Evolutionary conservation across 2,888 invertebrate genomes (phyloP).

Genomic region (Pherbina coryleti): DNA sequence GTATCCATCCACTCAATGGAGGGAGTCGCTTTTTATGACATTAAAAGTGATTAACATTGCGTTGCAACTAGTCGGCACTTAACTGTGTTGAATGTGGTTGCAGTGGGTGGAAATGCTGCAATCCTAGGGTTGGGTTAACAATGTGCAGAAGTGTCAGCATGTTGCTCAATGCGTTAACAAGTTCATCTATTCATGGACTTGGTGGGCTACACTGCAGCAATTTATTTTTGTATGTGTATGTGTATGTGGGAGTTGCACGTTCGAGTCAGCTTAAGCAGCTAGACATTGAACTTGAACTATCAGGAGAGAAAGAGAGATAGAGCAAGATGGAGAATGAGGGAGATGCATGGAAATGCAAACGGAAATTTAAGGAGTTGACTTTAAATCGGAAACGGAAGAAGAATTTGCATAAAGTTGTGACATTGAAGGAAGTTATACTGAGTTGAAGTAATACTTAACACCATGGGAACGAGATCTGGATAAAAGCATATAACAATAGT

Average conservation of each 20-base stretch:
- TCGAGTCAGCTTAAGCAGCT: not conserved
- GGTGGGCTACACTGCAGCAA: not conserved
- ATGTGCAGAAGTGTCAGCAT: not conserved
- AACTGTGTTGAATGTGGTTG: not conserved
- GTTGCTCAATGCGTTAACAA: constrained; percentile 6
- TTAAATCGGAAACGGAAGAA: not conserved
- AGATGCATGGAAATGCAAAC: not conserved
- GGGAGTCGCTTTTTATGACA: constrained; percentile 6
- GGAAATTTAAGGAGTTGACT: not conserved
- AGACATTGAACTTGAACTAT: constrained; percentile 24
- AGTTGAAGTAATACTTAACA: not conserved
- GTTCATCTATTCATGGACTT: not conserved
- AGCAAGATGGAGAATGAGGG: not conserved
- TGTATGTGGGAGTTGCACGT: not conserved
- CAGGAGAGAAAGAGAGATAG: not conserved
- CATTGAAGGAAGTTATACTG: not conserved
- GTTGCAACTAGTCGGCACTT: not conserved
- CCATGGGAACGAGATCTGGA: not conserved
- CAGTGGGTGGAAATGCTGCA: not conserved
- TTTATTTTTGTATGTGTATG: not conserved
- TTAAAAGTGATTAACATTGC: not conserved
- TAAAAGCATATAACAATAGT: not conserved
- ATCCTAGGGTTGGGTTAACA: not conserved
- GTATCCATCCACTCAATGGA: constrained; percentile 1
- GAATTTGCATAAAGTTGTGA: not conserved